Conservation (phyloP, 2,888 invertebrate genomes). For the Lasiommata megera region DNA sequence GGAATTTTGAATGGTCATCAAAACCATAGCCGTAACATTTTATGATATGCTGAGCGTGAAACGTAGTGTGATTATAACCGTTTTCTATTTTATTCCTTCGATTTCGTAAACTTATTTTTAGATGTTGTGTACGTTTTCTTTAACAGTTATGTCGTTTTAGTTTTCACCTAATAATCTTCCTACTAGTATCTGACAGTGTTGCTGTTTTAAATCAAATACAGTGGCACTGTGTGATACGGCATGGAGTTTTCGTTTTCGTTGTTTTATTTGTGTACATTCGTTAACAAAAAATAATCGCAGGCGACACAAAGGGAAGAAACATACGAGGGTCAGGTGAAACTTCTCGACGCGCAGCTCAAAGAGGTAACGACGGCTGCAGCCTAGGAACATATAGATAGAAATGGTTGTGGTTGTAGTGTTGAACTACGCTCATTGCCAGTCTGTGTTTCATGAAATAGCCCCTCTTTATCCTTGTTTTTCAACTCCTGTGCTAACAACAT, state of each 20-base stretch:
- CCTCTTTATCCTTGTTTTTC: slow-evolving; percentile 19
- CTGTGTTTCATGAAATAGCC: slow-evolving; percentile 45
- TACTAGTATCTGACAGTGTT: slow-evolving; percentile 48
- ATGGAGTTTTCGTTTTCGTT: slow-evolving; percentile 66
- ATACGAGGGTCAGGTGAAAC: slow-evolving; percentile 94
- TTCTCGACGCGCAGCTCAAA: slow-evolving; percentile 93
- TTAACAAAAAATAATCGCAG: slow-evolving; percentile 83
- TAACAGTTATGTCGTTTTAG: slow-evolving; percentile 35
- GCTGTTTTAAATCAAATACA: slow-evolving; percentile 31
- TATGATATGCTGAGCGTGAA: slow-evolving; percentile 54
- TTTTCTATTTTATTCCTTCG: slow-evolving; percentile 34
- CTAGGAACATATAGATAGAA: slow-evolving; percentile 59
- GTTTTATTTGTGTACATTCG: slow-evolving; percentile 61
- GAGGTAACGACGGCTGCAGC: slow-evolving; percentile 85
- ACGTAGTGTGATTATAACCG: slow-evolving; percentile 54
- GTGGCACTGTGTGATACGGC: slow-evolving; percentile 49
- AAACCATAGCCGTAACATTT: slow-evolving; percentile 1
- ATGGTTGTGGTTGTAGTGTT: slow-evolving; percentile 70
- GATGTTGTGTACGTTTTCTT: slow-evolving; percentile 54
- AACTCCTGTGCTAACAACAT: slow-evolving; percentile 17
- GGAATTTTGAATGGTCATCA: slow-evolving; percentile 2
- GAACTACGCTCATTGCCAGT: slow-evolving; percentile 66
- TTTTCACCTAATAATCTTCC: slow-evolving; percentile 25
- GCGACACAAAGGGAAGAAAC: slow-evolving; percentile 97
- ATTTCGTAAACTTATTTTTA: slow-evolving; percentile 45